Conservation (phyloP, 1,140 invertebrate genomes). For the Ganaspis sp. region DNA sequence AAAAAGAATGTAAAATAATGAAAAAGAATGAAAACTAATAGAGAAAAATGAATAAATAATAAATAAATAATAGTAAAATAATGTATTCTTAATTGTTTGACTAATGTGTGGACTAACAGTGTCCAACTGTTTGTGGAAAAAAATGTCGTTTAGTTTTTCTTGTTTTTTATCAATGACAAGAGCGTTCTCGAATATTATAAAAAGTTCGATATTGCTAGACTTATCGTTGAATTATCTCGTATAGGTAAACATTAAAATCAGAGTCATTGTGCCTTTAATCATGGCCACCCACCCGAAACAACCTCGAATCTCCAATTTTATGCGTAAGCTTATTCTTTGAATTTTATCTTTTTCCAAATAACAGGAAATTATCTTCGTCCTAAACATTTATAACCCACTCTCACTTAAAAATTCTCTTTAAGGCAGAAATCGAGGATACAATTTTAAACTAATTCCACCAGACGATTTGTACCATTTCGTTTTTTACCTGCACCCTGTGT, state of each 20-base stretch:
- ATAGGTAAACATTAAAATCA: slow-evolving; percentile 19
- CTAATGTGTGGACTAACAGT: no score
- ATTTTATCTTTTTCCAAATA: neutral
- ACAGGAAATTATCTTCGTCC: neutral
- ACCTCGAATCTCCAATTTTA: slow-evolving; percentile 30
- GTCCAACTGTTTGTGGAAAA: neutral
- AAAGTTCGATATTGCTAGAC: slow-evolving; percentile 5
- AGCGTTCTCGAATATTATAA: neutral
- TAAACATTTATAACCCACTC: no score
- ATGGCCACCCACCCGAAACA: neutral
- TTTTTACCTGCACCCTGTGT: no score
- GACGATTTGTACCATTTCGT: no score
- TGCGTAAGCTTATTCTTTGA: slow-evolving; percentile 21
- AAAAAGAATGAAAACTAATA: no score
- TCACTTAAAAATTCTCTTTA: no score
- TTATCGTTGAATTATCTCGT: slow-evolving; percentile 16
- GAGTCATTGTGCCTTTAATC: slow-evolving; percentile 6
- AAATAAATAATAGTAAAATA: no score
- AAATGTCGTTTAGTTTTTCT: neutral
- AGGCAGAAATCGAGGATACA: neutral
- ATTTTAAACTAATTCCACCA: no score
- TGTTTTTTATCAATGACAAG: neutral
- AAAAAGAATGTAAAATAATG: no score
- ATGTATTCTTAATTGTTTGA: no score
- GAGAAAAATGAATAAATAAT: no score